These are phyloP conservation scores for Morpho helenor DNA, from an alignment of 2,888 invertebrate genomes.

Conservation along the genomic window DNA sequence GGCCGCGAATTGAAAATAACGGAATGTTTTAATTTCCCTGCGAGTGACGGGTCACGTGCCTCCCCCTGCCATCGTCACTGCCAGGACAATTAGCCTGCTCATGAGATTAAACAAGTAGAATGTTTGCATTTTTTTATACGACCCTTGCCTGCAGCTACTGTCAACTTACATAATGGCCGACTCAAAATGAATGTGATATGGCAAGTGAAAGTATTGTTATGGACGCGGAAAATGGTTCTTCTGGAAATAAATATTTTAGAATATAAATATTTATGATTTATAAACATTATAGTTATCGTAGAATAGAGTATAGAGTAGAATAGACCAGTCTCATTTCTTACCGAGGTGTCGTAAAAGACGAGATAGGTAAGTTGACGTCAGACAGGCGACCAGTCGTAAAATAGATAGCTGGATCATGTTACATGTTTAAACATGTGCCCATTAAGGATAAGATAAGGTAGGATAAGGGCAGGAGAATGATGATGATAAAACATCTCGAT, in stretches of 20 bases:
- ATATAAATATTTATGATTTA: no score
- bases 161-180: conserved; percentile 40
- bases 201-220: conserved; percentile 27
- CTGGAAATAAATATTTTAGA: background rate
- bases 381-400: no score
- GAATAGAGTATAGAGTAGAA: no score
- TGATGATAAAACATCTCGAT: no score
- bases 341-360: no score
- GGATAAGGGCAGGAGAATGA: no score
- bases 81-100: conserved; percentile 75
- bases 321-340: no score
- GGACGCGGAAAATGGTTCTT: conserved; percentile 2
- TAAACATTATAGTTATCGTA: no score
- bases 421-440: no score
- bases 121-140: conserved; percentile 52
- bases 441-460: no score
- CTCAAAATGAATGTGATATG: conserved; percentile 44
- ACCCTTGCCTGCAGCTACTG: conserved; percentile 40
- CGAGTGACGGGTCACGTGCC: conserved; percentile 79
- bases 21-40: conserved; percentile 79
- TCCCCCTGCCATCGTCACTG: conserved; percentile 69
- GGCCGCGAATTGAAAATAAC: conserved; percentile 56
- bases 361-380: no score
- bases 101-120: conserved; percentile 70
- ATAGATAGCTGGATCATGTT: no score